Conservation (phyloP, 1,140 invertebrate species). For the Atta colombica region DNA sequence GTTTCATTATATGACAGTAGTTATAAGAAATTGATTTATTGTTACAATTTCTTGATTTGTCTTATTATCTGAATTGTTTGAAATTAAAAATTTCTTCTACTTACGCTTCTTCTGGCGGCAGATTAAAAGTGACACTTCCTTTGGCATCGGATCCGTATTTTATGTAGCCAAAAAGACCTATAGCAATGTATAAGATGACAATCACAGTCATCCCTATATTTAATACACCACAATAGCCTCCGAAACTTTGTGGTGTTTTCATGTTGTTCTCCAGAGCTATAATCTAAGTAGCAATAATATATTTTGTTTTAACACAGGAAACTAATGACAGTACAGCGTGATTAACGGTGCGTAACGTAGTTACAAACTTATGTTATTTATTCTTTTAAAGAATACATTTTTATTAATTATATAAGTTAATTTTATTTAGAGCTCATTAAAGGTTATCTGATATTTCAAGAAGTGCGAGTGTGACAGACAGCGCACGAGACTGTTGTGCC, state of each 20-base stretch:
- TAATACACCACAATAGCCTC: constrained; percentile 91
- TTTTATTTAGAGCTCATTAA: no score
- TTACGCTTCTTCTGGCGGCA: constrained; percentile 86
- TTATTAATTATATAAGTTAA: no score
- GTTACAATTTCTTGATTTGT: neutral
- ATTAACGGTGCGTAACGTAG: no score
- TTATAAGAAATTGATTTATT: neutral
- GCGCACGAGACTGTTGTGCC: no score
- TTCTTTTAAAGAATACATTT: no score
- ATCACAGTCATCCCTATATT: constrained; percentile 93
- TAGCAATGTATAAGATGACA: constrained; percentile 90
- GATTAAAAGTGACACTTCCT: constrained; percentile 92
- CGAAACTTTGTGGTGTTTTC: constrained; percentile 92
- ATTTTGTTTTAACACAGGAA: neutral
- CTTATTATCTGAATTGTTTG: neutral
- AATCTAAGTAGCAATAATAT: constrained; percentile 87
- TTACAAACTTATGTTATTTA: no score
- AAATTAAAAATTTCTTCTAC: constrained; percentile 29
- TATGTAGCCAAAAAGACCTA: constrained; percentile 95
- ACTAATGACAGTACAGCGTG: no score
- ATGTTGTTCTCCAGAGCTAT: constrained; percentile 95
- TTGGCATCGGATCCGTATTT: constrained; percentile 90
- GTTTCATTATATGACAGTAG: neutral
- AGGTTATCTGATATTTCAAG: no score
- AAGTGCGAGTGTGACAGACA: no score